A percentile compares a stretch with the other conserved stretches of the same genome.
These are phyloP conservation scores for Protonemura montana DNA, from an alignment of 2,888 invertebrate genomes.

Conservation along the genomic window DNA sequence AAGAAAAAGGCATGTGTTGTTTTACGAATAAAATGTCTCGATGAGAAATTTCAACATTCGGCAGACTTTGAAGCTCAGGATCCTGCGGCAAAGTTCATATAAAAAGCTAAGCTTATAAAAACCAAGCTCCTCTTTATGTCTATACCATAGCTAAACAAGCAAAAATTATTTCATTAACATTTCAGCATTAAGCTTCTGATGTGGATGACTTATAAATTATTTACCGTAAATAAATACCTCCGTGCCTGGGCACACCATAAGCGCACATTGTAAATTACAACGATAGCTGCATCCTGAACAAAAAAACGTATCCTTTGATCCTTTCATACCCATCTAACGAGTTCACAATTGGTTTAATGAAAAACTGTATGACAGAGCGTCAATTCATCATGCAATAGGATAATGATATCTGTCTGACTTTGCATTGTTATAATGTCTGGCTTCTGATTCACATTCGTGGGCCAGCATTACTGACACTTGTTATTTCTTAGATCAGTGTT, in stretches of 20 bases:
- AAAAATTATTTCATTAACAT: neutral
- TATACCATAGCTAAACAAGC: neutral
- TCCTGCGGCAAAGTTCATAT: neutral
- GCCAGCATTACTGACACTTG: too few relatives aligned
- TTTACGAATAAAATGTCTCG: neutral
- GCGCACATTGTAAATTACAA: neutral
- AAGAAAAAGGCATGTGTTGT: neutral
- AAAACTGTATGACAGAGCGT: neutral
- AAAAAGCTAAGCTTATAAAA: neutral
- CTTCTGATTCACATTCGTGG: too few relatives aligned
- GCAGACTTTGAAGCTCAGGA: neutral
- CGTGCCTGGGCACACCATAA: too few relatives aligned
- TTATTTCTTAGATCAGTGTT: too few relatives aligned
- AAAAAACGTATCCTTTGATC: neutral
- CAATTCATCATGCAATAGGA: slow-evolving; percentile 1
- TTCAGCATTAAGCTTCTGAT: neutral
- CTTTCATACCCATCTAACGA: neutral
- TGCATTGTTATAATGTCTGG: neutral
- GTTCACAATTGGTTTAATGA: neutral
- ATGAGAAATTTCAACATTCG: neutral
- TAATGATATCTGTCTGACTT: neutral
- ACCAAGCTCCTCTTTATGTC: neutral
- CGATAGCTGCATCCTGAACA: neutral
- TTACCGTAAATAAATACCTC: neutral
- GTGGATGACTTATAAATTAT: neutral